Percentiles rank a stretch among this genome's conserved stretches.
Conservation (phyloP, 2,797 vertebrate species). For the Ataeniobius toweri region DNA sequence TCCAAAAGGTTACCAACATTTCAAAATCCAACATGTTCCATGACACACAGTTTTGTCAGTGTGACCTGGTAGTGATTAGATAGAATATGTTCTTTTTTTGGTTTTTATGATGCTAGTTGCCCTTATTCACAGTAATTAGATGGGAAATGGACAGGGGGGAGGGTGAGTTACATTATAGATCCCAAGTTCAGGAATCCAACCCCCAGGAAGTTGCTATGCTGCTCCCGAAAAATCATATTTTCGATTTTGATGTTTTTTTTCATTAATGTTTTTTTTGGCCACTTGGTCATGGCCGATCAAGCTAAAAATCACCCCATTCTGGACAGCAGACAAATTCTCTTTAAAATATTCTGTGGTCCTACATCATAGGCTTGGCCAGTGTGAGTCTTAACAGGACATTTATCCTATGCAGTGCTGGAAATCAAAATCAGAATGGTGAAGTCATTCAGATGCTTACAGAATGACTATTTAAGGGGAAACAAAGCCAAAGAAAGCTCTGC, state of each 20-base stretch:
- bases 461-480: conserved; percentile 22
- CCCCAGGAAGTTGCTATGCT: background rate
- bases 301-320: no score
- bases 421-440: background rate
- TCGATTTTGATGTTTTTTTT: no score
- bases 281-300: no score
- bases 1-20: background rate
- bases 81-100: background rate
- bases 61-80: background rate
- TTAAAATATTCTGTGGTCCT: background rate
- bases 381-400: background rate
- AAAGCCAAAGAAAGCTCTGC: conserved; percentile 18
- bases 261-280: no score
- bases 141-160: no score
- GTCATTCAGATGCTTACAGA: background rate
- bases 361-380: background rate
- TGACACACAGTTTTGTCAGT: background rate
- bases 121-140: background rate
- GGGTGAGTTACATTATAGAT: no score
- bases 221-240: background rate
- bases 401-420: background rate
- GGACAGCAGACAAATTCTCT: no score
- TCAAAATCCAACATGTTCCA: background rate
- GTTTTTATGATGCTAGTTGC: background rate
- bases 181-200: background rate